Evolutionary conservation across 2,888 invertebrate genomes (phyloP).

Genomic region (Apodemia duryi): DNA sequence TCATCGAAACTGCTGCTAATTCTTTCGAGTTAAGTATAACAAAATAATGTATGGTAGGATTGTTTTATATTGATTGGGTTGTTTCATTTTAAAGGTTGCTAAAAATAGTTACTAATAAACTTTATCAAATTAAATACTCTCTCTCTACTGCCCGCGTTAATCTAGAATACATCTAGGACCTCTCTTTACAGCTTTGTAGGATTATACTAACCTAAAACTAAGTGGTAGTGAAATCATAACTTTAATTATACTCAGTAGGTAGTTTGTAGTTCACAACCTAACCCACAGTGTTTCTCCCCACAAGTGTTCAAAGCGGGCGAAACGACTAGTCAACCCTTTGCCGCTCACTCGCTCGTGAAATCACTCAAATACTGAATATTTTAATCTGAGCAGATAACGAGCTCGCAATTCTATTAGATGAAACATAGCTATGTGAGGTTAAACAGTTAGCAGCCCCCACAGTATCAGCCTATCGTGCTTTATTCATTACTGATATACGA

Average conservation of each 20-base stretch:
- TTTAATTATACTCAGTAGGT: conserved; percentile 53
- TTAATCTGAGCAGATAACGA: conserved; percentile 80
- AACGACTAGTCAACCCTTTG: conserved; percentile 79
- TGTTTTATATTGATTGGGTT: too few species aligned
- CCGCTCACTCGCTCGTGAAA: conserved; percentile 78
- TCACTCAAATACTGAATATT: conserved; percentile 80
- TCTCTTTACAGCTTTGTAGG: not conserved
- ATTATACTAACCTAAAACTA: not conserved
- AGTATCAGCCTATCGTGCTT: conserved; percentile 18
- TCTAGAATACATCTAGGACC: too few species aligned
- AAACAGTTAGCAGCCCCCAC: conserved; percentile 49
- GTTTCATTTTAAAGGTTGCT: too few species aligned
- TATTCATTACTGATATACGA: conserved; percentile 5
- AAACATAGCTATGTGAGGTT: conserved; percentile 73
- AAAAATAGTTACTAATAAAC: too few species aligned
- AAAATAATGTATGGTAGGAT: too few species aligned
- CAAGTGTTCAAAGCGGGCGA: conserved; percentile 75
- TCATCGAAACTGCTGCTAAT: too few species aligned
- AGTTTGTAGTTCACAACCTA: conserved; percentile 43
- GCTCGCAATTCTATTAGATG: conserved; percentile 79
- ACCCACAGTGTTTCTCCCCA: conserved; percentile 56
- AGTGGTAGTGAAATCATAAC: conserved; percentile 36
- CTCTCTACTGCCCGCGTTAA: too few species aligned
- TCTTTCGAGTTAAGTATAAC: too few species aligned
- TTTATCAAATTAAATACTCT: too few species aligned